phyloP scores from a whole-genome alignment of 2,888 invertebrate genomes.

The Netelia inedita region DNA sequence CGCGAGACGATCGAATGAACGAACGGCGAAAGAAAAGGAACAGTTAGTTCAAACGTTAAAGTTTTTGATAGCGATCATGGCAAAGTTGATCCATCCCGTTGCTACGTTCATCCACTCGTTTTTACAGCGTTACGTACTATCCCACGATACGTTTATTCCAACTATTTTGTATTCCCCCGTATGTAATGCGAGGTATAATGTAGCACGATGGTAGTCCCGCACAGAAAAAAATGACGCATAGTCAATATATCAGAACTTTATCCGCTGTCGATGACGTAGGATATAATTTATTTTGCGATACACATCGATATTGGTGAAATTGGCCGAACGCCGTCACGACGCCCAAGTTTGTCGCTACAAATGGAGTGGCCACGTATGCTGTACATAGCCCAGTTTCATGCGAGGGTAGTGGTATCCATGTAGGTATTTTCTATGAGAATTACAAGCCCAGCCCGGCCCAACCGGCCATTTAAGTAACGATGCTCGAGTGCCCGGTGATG shows the following conservation, averaged over 20 bases:
- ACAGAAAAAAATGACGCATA: conserved; percentile 25
- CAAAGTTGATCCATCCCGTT: conserved; percentile 14
- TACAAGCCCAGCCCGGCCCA: neutral
- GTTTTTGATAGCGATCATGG: conserved; percentile 31
- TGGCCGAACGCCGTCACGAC: conserved; percentile 35
- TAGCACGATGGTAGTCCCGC: neutral
- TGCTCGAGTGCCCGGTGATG: conserved; percentile 46
- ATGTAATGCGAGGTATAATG: conserved; percentile 12
- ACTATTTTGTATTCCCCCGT: conserved; percentile 11
- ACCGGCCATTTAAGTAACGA: conserved; percentile 37
- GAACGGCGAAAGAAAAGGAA: conserved; percentile 33
- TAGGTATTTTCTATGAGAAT: neutral
- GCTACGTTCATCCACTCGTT: neutral
- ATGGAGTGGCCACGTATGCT: neutral
- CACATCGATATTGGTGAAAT: conserved; percentile 33
- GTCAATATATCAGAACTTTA: conserved; percentile 30
- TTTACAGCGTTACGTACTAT: neutral
- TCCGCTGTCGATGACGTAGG: conserved; percentile 58
- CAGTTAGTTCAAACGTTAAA: conserved; percentile 44
- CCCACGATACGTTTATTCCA: neutral
- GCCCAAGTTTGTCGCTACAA: conserved; percentile 11
- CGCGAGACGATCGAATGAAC: neutral
- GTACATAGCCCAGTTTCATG: conserved; percentile 18
- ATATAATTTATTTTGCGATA: conserved; percentile 62
- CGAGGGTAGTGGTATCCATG: neutral